Evolutionary conservation across 64 coral and sea anemone species (phyloP), one percentile per base, ranked within the genome.

Genomic region (Dendrophyllia cribrosa): DNA sequence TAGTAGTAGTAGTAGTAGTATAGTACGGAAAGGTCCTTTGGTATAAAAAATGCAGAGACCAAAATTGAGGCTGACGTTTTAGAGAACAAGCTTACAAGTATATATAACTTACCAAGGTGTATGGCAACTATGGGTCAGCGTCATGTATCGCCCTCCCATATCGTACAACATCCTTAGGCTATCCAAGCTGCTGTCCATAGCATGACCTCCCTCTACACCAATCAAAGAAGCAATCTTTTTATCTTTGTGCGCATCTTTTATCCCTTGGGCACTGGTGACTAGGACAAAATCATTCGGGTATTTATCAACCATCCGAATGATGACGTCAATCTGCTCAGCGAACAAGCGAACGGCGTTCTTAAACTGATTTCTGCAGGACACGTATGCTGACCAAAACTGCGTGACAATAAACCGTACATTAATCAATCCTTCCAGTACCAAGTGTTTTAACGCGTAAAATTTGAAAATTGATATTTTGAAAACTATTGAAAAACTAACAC

Each of bases 371-470:
- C 11, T 43, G 43, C 95, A 96, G 26, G 58, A 71, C 4, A 93
- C 95, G 65, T 79, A 96, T 12, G 95, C 95, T 85, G 95, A 77
- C 95, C 95, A 96, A 13, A 96, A 96, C 95, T 96, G 64, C n/a
- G 59, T 21, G 26, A 59, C 14, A 60, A 74, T 20, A 72, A 14
- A 50, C 49, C 9, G 60, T 5, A 2, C 34, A 34, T 34, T 34
- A 34, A 34, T 34, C 34, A 34, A 34, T 34, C 34, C 34, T 34
- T 34, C 34, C 34, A 34, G 34, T 34, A 34, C 34, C 34, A 34
- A 34, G 2, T 34, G 34, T 34, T 34, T 2, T 34, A 34, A 34
- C 34, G 34, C 34, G 0, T 34, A 34, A 34, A 34, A 34, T 0
- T 34, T 34, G 34, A 34, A 34, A 34, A 34, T 34, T 34, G 34